Base-by-base conservation (phyloP, 92 coral and sea anemone species). In the Heliopora coerulea region DNA sequence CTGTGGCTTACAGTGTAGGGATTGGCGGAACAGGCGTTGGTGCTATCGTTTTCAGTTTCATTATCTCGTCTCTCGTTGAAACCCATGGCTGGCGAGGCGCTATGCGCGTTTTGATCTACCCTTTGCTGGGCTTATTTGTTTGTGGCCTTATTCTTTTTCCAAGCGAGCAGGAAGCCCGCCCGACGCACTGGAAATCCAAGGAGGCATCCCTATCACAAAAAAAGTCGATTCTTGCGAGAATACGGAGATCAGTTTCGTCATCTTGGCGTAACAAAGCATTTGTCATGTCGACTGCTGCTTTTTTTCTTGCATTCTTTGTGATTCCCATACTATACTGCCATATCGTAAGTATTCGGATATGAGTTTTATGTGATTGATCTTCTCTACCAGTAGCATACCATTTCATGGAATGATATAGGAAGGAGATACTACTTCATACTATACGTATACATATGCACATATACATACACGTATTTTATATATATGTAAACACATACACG, bases 21-120 rank as follows among this genome's bases (percentile, higher is more conserved):
- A 57, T 79, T 23, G 86, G 95, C 1, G 99, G 96, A 18, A 83
- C 79, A 1, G 99, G 96, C 13, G 82, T 83, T 11, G 99, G 99
- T 13, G 87, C 95, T 3, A 40, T 84, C 46, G 48, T 84, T 1
- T 54, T 85, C 34, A 86, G 82, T 49, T 54, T 90, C 42, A 39
- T 86, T 10, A 62, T 81, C 12, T 89, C 89, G 49, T 75, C 77
- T 46, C 42, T 85, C 39, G 56, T 80, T 65, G 76, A 86, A 20
- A 48, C 74, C 12, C 86, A 67, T 46, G 96, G 99, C 3, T 80
- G 92, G 54, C 80, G 89, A 25, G 72, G 78, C 27, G 69, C 88
- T 19, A 48, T 87, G 39, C 82, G 81, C 14, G 46, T 69, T 34
- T 27, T 90, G 59, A 91, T 89, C 28, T 89, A 82, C 52, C 23